Percentiles rank a stretch among this genome's conserved stretches.
These are phyloP conservation scores for Dendropsophus ebraccatus DNA, from an alignment of 2,113 vertebrate genomes.

Conservation along the genomic window DNA sequence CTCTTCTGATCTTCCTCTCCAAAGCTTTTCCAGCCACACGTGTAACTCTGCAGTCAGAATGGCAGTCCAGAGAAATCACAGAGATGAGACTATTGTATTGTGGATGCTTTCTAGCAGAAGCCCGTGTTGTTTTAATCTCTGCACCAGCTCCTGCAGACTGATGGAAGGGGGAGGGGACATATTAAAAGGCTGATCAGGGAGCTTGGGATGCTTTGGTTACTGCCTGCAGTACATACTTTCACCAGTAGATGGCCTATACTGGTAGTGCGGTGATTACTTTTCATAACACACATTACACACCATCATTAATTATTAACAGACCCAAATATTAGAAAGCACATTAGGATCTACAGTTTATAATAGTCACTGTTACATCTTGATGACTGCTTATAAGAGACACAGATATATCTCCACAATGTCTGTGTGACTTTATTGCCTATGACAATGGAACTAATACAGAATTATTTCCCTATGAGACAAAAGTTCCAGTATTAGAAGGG, in stretches of 20 bases:
- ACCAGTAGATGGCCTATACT: conserved; percentile 42
- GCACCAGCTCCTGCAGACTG: conserved; percentile 59
- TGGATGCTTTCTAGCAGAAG: conserved; percentile 36
- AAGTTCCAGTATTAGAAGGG: too few relatives aligned
- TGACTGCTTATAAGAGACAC: background rate
- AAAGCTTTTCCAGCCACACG: background rate
- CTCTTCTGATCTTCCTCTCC: conserved; percentile 4
- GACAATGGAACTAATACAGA: too few relatives aligned
- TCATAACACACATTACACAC: background rate
- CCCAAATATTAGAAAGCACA: too few relatives aligned
- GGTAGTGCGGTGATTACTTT: background rate
- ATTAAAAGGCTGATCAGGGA: conserved; percentile 59
- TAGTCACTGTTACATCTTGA: background rate
- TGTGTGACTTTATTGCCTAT: too few relatives aligned
- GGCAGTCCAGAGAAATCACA: background rate
- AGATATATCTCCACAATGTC: background rate
- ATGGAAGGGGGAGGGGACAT: conserved; percentile 48
- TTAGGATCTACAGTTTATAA: background rate
- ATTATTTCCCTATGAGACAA: too few relatives aligned
- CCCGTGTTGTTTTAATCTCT: conserved; percentile 55
- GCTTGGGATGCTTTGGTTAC: conserved; percentile 46
- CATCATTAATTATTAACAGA: rapidly evolving
- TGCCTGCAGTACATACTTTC: conserved; percentile 32
- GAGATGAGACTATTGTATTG: conserved; percentile 1
- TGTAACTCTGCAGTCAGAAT: background rate